Evolutionary conservation across 37 sponge, comb jelly and placozoan species (phyloP).

Genomic region (Sycon ciliatum): DNA sequence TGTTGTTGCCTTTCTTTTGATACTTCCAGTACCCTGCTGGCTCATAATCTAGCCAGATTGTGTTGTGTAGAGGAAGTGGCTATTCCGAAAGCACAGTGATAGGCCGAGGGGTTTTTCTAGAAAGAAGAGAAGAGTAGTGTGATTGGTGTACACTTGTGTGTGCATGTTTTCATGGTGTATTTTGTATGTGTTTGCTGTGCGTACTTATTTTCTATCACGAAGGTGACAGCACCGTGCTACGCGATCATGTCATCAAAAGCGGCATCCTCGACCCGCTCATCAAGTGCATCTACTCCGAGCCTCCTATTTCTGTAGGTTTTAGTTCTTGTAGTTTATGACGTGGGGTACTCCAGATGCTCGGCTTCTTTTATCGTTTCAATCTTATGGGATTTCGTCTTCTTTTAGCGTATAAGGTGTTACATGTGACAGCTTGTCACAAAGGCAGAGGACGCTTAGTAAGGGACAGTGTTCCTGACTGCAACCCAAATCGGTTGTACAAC

Average conservation of each 20-base stretch:
- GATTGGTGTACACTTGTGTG: constrained; percentile 11
- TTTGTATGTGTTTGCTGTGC: neutral
- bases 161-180: neutral
- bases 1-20: too few species aligned
- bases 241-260: constrained; percentile 68
- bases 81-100: too few species aligned
- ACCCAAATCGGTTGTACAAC: too few species aligned
- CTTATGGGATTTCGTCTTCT: too few species aligned
- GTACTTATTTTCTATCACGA: neutral
- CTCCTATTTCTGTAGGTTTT: constrained; percentile 31
- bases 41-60: too few species aligned
- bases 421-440: too few species aligned
- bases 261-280: constrained; percentile 80
- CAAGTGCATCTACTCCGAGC: constrained; percentile 41
- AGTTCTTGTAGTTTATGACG: neutral
- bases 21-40: too few species aligned
- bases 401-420: too few species aligned
- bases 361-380: neutral
- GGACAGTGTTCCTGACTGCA: too few species aligned
- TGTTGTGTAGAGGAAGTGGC: too few species aligned
- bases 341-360: neutral
- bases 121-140: neutral
- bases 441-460: too few species aligned
- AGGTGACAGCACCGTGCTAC: constrained; percentile 62
- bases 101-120: too few species aligned